Evolutionary conservation across 92 coral and sea anemone species (phyloP).

Genomic region (Bergia puertoricense): DNA sequence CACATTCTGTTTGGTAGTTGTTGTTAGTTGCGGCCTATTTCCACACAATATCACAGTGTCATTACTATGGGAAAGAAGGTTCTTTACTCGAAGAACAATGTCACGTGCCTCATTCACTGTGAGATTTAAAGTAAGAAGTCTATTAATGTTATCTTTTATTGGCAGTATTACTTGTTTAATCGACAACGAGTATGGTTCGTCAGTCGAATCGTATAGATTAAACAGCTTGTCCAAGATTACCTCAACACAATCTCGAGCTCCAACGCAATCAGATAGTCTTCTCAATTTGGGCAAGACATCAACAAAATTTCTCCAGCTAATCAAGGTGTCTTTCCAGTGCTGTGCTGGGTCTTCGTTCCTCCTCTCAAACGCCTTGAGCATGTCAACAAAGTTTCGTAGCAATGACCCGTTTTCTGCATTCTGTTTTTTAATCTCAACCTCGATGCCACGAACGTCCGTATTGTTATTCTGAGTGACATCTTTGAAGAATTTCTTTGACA

Average conservation of each 20-base stretch:
- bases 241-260: conserved; percentile 39
- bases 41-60: conserved; percentile 62
- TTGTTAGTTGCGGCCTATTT: conserved; percentile 38
- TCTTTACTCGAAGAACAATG: background rate
- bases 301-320: conserved; percentile 8
- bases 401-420: background rate
- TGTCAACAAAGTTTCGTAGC: background rate
- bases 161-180: conserved; percentile 1
- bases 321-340: conserved; percentile 24
- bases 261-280: conserved; percentile 45
- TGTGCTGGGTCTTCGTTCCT: background rate
- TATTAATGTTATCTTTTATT: background rate
- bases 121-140: background rate
- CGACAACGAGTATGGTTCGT: conserved; percentile 24
- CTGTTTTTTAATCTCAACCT: background rate
- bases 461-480: background rate
- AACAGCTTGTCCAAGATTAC: conserved; percentile 21
- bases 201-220: conserved; percentile 24
- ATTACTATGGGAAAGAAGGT: background rate
- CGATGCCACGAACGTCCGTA: background rate
- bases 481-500: background rate
- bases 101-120: background rate
- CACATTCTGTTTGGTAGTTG: conserved; percentile 16
- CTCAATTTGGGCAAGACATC: conserved; percentile 15
- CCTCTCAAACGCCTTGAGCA: background rate